These are phyloP conservation scores for Ataeniobius toweri DNA, from an alignment of 2,797 vertebrate genomes.

Conservation along the genomic window DNA sequence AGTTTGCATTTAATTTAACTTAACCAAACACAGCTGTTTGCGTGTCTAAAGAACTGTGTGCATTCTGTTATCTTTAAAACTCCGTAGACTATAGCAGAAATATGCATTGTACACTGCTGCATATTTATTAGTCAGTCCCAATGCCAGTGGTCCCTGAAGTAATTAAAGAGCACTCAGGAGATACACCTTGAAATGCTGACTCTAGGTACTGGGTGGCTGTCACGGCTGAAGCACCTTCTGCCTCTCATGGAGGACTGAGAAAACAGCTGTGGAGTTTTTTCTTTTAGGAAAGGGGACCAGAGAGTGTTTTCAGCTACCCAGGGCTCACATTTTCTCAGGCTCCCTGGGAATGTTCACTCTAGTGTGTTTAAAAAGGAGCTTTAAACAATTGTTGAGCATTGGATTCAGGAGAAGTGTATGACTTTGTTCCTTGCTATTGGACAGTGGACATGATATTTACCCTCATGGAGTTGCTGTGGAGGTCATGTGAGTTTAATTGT, in stretches of 20 bases:
- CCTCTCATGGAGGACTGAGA: too few relatives aligned
- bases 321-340: background rate
- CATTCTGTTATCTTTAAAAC: background rate
- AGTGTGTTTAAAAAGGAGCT: background rate
- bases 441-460: background rate
- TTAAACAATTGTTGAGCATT: too few relatives aligned
- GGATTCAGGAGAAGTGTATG: background rate
- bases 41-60: background rate
- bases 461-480: background rate
- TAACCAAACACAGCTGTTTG: background rate
- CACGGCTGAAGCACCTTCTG: too few relatives aligned
- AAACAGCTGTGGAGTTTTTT: too few relatives aligned
- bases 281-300: background rate
- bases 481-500: background rate
- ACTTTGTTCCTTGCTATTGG: background rate
- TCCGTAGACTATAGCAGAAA: background rate
- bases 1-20: background rate
- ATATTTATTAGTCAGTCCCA: background rate
- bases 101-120: background rate
- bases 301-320: background rate
- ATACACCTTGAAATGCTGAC: too few relatives aligned
- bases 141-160: background rate
- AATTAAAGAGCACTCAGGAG: background rate
- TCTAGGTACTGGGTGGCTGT: too few relatives aligned
- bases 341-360: background rate